Evolutionary conservation across 2,113 vertebrate genomes (phyloP).

Genomic region (Macrotis lagotis): DNA sequence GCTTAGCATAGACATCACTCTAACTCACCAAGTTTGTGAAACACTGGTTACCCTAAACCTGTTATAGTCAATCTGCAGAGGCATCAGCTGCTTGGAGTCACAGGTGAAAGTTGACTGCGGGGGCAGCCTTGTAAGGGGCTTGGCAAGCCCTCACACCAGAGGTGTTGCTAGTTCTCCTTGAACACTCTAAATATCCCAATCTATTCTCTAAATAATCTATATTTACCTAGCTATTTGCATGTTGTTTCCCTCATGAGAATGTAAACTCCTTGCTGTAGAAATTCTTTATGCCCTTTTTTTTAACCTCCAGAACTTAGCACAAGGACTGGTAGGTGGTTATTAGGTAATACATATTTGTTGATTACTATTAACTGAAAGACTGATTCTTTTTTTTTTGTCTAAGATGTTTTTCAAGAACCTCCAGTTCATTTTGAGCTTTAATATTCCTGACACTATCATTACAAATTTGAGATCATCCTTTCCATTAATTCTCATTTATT

Average conservation of each 20-base stretch:
- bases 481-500: constrained; percentile 19
- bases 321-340: neutral
- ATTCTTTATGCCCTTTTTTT: neutral
- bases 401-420: neutral
- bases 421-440: neutral
- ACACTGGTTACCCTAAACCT: too few relatives aligned
- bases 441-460: constrained; percentile 24
- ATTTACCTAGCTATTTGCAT: neutral
- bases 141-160: too few relatives aligned
- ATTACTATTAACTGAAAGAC: neutral
- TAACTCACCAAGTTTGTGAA: too few relatives aligned
- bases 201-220: neutral
- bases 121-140: too few relatives aligned
- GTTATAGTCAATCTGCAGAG: too few relatives aligned
- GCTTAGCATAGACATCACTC: too few relatives aligned
- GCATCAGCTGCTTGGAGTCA: too few relatives aligned
- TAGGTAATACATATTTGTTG: neutral
- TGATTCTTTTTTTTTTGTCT: neutral
- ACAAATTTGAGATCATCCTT: constrained; percentile 1
- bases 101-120: too few relatives aligned
- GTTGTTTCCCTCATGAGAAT: neutral
- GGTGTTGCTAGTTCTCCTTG: too few relatives aligned
- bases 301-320: neutral
- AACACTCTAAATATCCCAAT: too few relatives aligned
- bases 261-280: neutral